Evolutionary conservation across 2,113 vertebrate genomes (phyloP).

Genomic region (Nanorana parkeri): DNA sequence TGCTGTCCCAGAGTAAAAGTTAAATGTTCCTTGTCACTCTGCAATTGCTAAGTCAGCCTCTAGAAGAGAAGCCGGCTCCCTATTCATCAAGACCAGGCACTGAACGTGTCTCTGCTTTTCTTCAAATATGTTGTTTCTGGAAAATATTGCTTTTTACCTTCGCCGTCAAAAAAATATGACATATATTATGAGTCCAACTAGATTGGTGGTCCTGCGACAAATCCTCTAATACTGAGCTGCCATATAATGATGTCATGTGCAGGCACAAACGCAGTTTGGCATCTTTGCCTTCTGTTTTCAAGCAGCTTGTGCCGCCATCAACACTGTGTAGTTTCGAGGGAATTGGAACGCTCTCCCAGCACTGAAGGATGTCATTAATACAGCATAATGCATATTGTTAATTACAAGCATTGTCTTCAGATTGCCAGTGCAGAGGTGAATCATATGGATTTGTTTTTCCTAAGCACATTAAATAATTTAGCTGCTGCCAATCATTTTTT

Average conservation of each 20-base stretch:
- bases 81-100: no score
- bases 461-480: neutral
- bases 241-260: constrained; percentile 4
- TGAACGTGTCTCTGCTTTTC: no score
- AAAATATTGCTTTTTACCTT: no score
- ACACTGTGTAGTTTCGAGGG: neutral
- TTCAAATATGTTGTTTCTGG: no score
- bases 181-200: neutral
- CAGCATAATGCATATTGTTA: constrained; percentile 9
- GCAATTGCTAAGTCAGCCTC: no score
- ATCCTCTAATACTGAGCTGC: no score
- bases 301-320: neutral
- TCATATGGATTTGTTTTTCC: constrained; percentile 31
- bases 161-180: no score
- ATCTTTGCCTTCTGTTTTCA: neutral
- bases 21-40: no score
- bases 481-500: constrained; percentile 3
- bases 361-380: constrained; percentile 16
- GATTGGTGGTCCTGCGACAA: neutral
- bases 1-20: no score
- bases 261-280: neutral
- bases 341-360: neutral
- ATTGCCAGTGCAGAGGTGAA: constrained; percentile 33
- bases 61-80: no score
- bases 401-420: constrained; percentile 20